A percentile compares a stretch with the other conserved stretches of the same genome.
Evolutionary conservation across 1,140 invertebrate species (phyloP).

Genomic region (Bombus pyrosoma): DNA sequence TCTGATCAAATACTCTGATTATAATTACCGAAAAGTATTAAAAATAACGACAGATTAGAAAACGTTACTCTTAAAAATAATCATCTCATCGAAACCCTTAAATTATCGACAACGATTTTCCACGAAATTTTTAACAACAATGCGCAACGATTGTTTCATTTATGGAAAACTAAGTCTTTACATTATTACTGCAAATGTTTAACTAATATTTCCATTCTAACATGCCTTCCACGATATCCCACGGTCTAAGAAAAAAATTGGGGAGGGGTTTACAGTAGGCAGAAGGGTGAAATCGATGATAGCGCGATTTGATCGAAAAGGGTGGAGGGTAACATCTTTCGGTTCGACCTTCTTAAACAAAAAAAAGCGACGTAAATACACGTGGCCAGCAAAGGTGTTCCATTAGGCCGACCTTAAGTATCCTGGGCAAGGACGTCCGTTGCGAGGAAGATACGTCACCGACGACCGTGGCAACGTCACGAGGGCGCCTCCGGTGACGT

Average conservation of each 20-base stretch:
- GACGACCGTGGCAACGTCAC: slow-evolving; percentile 56
- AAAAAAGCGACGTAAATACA: slow-evolving; percentile 24
- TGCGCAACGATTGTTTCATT: too few species aligned
- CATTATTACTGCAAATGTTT: neutral
- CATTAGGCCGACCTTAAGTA: slow-evolving; percentile 62
- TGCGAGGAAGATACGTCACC: slow-evolving; percentile 48
- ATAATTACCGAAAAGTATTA: neutral
- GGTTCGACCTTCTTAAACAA: neutral
- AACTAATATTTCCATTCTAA: too few species aligned
- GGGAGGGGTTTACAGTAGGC: neutral
- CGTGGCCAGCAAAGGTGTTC: slow-evolving; percentile 35
- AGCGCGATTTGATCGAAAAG: neutral
- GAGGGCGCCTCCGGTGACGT: slow-evolving; percentile 62
- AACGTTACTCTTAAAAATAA: too few species aligned
- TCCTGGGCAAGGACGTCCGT: slow-evolving; percentile 58
- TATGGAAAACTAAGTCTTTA: too few species aligned
- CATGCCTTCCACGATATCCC: too few species aligned
- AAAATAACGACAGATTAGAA: neutral
- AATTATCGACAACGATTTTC: too few species aligned
- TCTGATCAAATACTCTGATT: too few species aligned
- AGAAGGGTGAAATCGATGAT: neutral
- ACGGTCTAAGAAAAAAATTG: neutral
- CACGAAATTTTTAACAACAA: too few species aligned
- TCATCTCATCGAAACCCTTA: too few species aligned
- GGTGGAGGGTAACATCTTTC: neutral